phyloP scores from a whole-genome alignment of 2,888 invertebrate genomes.

The Drosophila atroscutellata region DNA sequence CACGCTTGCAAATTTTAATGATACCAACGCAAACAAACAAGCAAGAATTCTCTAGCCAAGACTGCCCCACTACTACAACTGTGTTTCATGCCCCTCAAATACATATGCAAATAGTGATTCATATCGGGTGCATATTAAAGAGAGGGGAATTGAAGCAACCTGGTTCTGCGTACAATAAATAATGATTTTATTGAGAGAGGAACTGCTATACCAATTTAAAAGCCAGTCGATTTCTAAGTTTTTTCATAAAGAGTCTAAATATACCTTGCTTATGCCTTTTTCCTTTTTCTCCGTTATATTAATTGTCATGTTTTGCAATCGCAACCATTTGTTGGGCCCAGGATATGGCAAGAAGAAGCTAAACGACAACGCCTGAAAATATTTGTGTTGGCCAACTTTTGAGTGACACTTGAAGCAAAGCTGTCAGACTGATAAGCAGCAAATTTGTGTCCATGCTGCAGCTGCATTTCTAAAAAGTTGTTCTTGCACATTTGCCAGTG shows the following conservation, averaged over 20 bases:
- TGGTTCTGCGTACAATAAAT: neutral
- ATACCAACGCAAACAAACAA: conserved; percentile 20
- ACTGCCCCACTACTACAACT: neutral
- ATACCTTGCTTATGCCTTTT: neutral
- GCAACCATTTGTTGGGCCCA: neutral
- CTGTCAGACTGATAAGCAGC: conserved; percentile 4
- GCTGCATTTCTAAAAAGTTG: neutral
- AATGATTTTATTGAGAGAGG: neutral
- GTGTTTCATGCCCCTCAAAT: neutral
- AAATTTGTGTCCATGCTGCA: conserved; percentile 1
- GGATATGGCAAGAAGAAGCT: neutral
- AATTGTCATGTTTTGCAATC: neutral
- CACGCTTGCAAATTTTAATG: conserved; percentile 37
- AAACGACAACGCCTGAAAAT: conserved; percentile 5
- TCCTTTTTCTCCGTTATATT: neutral
- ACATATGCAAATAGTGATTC: neutral
- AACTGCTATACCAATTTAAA: neutral
- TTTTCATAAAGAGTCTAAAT: neutral
- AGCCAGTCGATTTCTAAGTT: neutral
- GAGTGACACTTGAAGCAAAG: neutral
- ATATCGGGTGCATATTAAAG: neutral
- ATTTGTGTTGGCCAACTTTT: conserved; percentile 20
- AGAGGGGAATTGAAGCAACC: neutral
- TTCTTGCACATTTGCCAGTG: neutral
- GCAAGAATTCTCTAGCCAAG: neutral